Conservation (phyloP, 2,113 vertebrate genomes). For the Cyprinodon variegatus region DNA sequence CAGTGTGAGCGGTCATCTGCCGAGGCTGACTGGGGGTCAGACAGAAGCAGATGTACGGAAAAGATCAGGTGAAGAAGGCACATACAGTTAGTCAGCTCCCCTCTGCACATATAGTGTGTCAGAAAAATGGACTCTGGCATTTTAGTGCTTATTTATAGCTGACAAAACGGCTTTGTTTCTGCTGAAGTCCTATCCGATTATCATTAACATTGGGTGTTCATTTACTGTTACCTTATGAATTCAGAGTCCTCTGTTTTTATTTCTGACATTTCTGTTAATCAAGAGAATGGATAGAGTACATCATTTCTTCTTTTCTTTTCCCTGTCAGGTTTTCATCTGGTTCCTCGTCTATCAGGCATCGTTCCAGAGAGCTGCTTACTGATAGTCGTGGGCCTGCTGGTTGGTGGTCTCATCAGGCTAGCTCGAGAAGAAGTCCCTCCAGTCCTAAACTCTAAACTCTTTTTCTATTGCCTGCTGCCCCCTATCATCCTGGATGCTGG, state of each 20-base stretch:
- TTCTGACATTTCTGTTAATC: background rate
- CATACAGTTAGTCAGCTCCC: no score
- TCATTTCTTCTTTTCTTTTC: conserved; percentile 13
- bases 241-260: background rate
- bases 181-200: background rate
- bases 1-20: no score
- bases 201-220: background rate
- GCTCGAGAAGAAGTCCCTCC: conserved; percentile 86
- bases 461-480: conserved; percentile 95
- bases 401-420: conserved; percentile 91
- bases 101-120: no score
- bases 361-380: conserved; percentile 98
- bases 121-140: no score
- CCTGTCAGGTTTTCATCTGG: conserved; percentile 90
- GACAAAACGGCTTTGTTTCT: no score
- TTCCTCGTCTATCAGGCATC: conserved; percentile 88
- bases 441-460: conserved; percentile 83
- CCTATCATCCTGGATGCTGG: conserved; percentile 99
- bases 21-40: no score
- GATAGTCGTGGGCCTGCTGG: conserved; percentile 92
- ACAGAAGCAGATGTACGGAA: no score
- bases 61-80: no score
- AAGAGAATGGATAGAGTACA: no score
- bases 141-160: no score
- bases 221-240: background rate